A percentile compares a stretch with the other conserved stretches of the same genome.
Evolutionary conservation across 2,113 vertebrate species (phyloP).

Genomic region (Neomonachus schauinslandi): DNA sequence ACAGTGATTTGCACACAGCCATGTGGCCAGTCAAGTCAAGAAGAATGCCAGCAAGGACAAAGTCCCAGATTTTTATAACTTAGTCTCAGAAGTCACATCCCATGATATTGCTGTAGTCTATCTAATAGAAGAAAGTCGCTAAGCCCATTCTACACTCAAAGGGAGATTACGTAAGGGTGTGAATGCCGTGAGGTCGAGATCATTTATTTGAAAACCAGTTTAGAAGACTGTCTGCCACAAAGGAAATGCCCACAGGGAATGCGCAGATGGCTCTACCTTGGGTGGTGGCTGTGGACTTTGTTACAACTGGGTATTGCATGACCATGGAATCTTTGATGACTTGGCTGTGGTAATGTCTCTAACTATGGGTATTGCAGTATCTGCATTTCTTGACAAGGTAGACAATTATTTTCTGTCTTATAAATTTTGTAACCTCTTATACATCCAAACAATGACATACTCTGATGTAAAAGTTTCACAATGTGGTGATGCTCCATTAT

Average conservation of each 20-base stretch:
- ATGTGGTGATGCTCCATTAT: neutral
- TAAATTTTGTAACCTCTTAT: neutral
- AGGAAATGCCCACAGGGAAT: neutral
- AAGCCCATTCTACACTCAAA: neutral
- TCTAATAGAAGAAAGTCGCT: neutral
- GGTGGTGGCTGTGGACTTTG: neutral
- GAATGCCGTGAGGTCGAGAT: no score
- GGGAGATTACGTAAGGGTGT: neutral
- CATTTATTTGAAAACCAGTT: neutral
- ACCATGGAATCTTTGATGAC: neutral
- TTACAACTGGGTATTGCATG: neutral
- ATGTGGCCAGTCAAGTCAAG: neutral
- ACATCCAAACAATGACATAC: neutral
- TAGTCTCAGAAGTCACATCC: neutral
- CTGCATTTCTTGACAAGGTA: neutral
- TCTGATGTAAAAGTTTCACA: neutral
- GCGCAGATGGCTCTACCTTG: neutral
- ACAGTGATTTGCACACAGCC: no score
- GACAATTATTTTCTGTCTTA: neutral
- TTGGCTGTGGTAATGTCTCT: neutral
- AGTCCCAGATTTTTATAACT: neutral
- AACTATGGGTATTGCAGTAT: neutral
- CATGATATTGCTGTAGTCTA: neutral
- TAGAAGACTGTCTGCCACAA: neutral
- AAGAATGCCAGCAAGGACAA: neutral